Conservation (phyloP, 2,888 invertebrate species). For the Sepioteuthis lessoniana region DNA sequence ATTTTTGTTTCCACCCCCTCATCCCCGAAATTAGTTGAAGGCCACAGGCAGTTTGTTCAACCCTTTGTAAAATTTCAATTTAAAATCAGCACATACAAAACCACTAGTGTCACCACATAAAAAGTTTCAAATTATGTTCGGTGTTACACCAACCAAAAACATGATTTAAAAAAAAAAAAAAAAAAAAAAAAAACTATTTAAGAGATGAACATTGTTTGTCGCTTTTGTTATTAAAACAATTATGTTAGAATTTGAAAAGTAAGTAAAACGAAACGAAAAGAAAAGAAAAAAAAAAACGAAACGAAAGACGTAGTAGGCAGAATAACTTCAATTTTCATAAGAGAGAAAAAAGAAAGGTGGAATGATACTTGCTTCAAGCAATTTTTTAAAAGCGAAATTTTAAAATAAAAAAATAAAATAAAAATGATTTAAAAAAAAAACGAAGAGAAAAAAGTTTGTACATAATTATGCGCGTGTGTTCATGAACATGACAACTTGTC, state of each 20-base stretch:
- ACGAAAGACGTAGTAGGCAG: not conserved
- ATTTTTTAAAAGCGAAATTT: too few species aligned
- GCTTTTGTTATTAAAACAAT: not conserved
- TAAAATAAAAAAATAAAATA: too few species aligned
- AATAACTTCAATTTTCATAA: not conserved
- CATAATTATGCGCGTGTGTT: too few species aligned
- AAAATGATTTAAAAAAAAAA: too few species aligned
- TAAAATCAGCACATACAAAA: not conserved
- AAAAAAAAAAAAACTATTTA: not conserved
- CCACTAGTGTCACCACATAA: not conserved
- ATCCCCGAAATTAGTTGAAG: not conserved
- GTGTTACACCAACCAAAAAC: not conserved
- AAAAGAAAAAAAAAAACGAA: too few species aligned
- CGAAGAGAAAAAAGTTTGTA: too few species aligned
- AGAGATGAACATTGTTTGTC: not conserved
- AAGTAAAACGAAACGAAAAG: too few species aligned
- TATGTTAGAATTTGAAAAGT: not conserved
- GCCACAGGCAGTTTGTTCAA: not conserved
- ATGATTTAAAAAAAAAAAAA: not conserved
- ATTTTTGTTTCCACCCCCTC: too few species aligned
- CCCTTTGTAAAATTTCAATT: slow-evolving; percentile 20
- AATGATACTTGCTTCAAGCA: not conserved
- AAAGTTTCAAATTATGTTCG: not conserved
- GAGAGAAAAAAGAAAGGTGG: not conserved
- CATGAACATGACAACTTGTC: too few species aligned